A percentile compares a stretch with the other conserved stretches of the same genome.
Conservation (phyloP, 2,797 vertebrate species). For the Lacerta bilineata region DNA sequence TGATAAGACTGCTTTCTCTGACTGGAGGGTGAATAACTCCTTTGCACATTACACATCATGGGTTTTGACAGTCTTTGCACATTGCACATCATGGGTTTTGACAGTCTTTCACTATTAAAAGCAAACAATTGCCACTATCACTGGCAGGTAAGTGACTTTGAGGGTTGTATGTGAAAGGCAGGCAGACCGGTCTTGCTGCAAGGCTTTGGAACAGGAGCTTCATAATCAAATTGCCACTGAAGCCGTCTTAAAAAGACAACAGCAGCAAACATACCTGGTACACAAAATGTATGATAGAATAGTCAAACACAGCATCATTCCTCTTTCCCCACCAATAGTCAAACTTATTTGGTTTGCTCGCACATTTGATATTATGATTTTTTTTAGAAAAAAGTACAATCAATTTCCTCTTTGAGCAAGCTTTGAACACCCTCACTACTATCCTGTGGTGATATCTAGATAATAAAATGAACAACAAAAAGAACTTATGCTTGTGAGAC, state of each 20-base stretch:
- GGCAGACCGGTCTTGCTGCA: slow-evolving; percentile 33
- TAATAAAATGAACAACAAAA: slow-evolving; percentile 8
- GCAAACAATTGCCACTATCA: slow-evolving; percentile 29
- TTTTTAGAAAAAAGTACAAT: not conserved
- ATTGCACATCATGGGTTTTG: slow-evolving; percentile 8
- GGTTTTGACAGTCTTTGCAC: not conserved
- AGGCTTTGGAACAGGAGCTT: slow-evolving; percentile 51
- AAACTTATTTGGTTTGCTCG: not conserved
- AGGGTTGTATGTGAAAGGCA: slow-evolving; percentile 40
- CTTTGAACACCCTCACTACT: slow-evolving; percentile 1
- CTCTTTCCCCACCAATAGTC: not conserved
- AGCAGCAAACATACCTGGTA: slow-evolving; percentile 22
- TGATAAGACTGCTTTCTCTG: slow-evolving; percentile 28
- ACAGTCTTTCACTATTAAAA: not conserved
- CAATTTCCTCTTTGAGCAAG: not conserved
- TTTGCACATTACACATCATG: not conserved
- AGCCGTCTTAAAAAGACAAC: slow-evolving; percentile 34
- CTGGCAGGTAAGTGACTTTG: slow-evolving; percentile 48
- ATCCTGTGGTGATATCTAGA: not conserved
- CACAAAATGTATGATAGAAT: slow-evolving; percentile 46
- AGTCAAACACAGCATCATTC: slow-evolving; percentile 7
- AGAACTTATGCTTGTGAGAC: not conserved
- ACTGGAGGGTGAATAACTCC: slow-evolving; percentile 10
- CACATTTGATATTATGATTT: not conserved
- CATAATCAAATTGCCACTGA: slow-evolving; percentile 36